Percentiles rank a stretch among this genome's conserved stretches.
phyloP scores from a whole-genome alignment of 37 sponge, comb jelly and placozoan species.

The Diacarnus erythraeanus region DNA sequence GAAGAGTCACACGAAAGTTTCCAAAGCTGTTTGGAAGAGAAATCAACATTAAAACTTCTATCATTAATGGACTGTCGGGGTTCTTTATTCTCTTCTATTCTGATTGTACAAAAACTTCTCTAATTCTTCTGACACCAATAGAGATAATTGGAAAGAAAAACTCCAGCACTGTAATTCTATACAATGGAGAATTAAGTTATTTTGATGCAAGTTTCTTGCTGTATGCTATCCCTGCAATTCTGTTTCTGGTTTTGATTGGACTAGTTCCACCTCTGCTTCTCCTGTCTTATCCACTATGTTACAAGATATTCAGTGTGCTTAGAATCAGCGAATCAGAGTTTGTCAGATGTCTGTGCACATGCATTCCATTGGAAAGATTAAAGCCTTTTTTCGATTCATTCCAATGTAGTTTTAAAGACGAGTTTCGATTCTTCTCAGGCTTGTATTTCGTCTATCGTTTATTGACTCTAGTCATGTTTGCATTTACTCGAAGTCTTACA shows the following conservation, averaged over 20 bases:
- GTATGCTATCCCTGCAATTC: constrained; percentile 30
- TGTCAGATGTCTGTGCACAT: not conserved
- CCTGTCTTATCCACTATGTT: not conserved
- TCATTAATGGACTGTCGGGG: constrained; percentile 28
- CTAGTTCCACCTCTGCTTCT: constrained; percentile 9
- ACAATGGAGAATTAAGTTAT: constrained; percentile 8
- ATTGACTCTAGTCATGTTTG: not conserved
- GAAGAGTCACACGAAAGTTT: not conserved
- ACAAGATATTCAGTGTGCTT: not conserved
- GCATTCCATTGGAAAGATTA: not conserved
- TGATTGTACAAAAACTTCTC: not conserved
- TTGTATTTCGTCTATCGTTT: constrained; percentile 13
- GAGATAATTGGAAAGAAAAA: not conserved
- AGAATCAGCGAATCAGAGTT: not conserved
- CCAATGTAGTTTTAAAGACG: constrained; percentile 15
- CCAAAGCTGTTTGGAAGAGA: not conserved
- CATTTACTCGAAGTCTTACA: not conserved
- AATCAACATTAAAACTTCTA: not conserved
- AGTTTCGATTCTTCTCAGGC: constrained; percentile 1
- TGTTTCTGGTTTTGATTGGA: not conserved
- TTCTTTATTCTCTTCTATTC: constrained; percentile 33
- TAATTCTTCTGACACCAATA: not conserved
- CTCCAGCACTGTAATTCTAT: not conserved
- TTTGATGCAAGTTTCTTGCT: not conserved
- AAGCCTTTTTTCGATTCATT: constrained; percentile 11